Evolutionary conservation across 1,140 invertebrate species (phyloP), one percentile per base, ranked within the genome.

Genomic region (Eriocheir sinensis): DNA sequence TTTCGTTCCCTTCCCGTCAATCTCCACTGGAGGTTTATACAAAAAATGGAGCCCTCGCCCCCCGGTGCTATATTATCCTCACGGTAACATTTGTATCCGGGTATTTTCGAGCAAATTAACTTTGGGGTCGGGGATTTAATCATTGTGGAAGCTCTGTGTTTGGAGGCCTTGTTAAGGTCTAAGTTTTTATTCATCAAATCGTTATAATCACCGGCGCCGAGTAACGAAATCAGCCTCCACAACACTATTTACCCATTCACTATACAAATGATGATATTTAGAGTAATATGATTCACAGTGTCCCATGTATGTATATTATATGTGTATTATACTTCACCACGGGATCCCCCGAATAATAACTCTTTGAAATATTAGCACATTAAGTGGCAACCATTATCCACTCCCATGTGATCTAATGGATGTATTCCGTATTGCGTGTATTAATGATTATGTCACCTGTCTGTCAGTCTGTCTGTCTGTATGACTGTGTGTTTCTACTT

Each of bases 341-440:
- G 21, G 60, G 60, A 72, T n/a, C 21, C 17, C 60, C 60, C 27
- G 6, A n/a, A 72, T n/a, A 72, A 72, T 72, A 72, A 72, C 60
- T 72, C 60, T n/a, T 72, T 27, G 60, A 72, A 72, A 72, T 72
- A 72, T 27, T 72, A n/a, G 60, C 60, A 72, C 60, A 72, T 72
- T n/a, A 72, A 72, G 27, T 72, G 60, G 60, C n/a, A 21, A 72
- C 60, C 27, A 72, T 72, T 72, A 72, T 72, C 27, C 60, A 72
- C n/a, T 72, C n/a, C 60, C 60, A 72, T 72, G 60, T 72, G 60
- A 72, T 72, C n/a, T 72, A 72, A 72, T n/a, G 27, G n/a, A n/a
- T 72, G 60, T 72, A 72, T 72, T 72, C n/a, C 60, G n/a, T 72
- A 72, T 72, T 17, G 48, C 48, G 48, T 53, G 48, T 21, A 48